Evolutionary conservation across 2,797 vertebrate species (phyloP), one percentile per base, ranked within the genome.

Genomic region (Odontamblyopus rebecca): DNA sequence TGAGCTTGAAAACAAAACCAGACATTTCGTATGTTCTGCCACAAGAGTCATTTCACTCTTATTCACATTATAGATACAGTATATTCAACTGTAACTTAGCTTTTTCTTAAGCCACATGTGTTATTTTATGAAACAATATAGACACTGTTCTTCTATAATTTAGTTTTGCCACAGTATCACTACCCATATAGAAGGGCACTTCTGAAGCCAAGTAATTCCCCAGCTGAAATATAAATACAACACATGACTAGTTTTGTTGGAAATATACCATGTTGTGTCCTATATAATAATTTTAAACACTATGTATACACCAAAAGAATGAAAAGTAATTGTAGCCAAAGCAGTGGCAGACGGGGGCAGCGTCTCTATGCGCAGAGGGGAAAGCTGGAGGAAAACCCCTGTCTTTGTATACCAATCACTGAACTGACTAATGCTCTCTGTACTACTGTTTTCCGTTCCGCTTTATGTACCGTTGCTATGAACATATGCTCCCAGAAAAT

Each of bases 381-480:
- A 85, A 84, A 86, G 81, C 77, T 77, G 78, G 77, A 89, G 88
- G 86, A 91, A 91, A 93, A 86, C 81, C 84, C 86, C 82, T 85
- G 68, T 87, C 90, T 92, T 92, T 91, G 91, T 88, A 82, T 91
- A 91, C 86, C 91, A 89, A 88, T 85, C 77, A 78, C 85, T 83
- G 85, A 87, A 91, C 89, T 92, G 91, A 92, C 90, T 92, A 92
- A 92, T 89, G 87, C 84, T 72, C 83, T 77, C 88, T 85, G 83
- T 88, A 89, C 90, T 92, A 93, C 91, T 93, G 92, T 93, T 94
- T 94, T 93, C 91, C 90, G 88, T 93, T 92, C 84, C 83, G 83
- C 90, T 93, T 92, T 89, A 93, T 92, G 92, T 92, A 89, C 88
- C 85, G 91, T 93, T 93, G 92, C 92, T 92, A 92, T 93, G 92